phyloP scores from a whole-genome alignment of 2,797 vertebrate genomes.

The Mastacembelus armatus region DNA sequence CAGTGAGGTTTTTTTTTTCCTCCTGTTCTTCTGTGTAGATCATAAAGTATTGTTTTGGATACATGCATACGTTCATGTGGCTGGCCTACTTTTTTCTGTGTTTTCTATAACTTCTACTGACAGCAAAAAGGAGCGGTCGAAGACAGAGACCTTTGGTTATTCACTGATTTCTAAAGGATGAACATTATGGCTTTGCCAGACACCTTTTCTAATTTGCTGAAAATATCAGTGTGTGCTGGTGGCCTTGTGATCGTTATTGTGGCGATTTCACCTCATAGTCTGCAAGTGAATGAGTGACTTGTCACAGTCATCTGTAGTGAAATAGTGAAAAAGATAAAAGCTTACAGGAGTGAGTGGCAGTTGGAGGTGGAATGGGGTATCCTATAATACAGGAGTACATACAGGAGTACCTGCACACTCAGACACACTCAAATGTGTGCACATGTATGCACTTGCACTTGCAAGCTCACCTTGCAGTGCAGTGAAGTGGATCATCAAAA shows the following conservation, averaged over 20 bases:
- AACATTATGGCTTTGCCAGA: constrained; percentile 11
- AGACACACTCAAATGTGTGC: constrained; percentile 6
- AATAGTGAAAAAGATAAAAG: constrained; percentile 15
- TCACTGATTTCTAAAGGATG: constrained; percentile 5
- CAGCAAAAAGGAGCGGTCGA: constrained; percentile 31
- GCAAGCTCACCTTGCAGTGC: constrained; percentile 24
- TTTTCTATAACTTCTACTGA: constrained; percentile 27
- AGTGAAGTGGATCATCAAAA: constrained; percentile 60
- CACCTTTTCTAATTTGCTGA: constrained; percentile 17
- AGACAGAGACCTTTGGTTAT: constrained; percentile 7
- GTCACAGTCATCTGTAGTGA: constrained; percentile 9
- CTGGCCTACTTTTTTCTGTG: constrained; percentile 31
- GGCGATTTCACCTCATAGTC: constrained; percentile 12
- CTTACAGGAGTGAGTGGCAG: constrained; percentile 28
- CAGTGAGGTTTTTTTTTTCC: constrained; percentile 59
- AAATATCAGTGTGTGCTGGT: constrained; percentile 3
- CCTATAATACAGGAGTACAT: constrained; percentile 24
- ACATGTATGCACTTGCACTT: constrained; percentile 31
- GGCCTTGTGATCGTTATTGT: too few species aligned
- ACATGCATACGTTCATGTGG: constrained; percentile 26
- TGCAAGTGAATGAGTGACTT: constrained; percentile 8
- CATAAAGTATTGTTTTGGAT: constrained; percentile 57
- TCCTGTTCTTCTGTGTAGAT: constrained; percentile 54
- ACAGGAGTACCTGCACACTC: not conserved
- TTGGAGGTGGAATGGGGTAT: constrained; percentile 31